Percentiles rank a stretch among this genome's conserved stretches.
These are phyloP conservation scores for Drosophila basisetae DNA, from an alignment of 2,888 invertebrate species.

Conservation along the genomic window DNA sequence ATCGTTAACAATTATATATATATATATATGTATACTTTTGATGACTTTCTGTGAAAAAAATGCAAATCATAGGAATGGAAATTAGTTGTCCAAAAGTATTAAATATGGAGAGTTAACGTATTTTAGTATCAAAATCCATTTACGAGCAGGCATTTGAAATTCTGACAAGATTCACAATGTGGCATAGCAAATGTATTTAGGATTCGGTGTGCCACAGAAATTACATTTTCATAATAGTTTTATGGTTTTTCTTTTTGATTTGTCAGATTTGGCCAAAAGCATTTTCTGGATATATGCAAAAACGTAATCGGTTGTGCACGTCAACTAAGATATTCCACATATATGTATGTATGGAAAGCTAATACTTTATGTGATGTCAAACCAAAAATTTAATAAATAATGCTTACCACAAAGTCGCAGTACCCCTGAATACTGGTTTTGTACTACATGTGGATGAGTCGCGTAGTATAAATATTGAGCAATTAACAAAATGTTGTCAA, in stretches of 20 bases:
- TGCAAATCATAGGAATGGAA: not conserved
- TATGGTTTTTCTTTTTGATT: constrained; percentile 17
- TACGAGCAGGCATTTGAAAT: not conserved
- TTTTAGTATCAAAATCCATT: not conserved
- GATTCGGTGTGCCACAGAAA: not conserved
- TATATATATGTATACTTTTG: too few species aligned
- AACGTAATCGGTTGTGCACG: constrained; percentile 32
- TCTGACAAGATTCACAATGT: not conserved
- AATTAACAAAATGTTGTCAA: not conserved
- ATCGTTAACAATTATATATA: not conserved
- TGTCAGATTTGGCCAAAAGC: constrained; percentile 15
- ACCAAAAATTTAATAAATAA: not conserved
- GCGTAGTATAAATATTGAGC: not conserved
- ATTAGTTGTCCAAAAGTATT: not conserved
- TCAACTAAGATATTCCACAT: constrained; percentile 18
- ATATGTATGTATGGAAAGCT: not conserved
- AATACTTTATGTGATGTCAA: not conserved
- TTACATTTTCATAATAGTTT: not conserved
- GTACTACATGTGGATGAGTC: not conserved
- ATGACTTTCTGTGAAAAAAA: not conserved
- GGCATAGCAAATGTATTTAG: constrained; percentile 8
- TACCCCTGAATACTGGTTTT: not conserved
- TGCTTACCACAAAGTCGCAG: not conserved
- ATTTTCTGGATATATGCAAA: constrained; percentile 22
- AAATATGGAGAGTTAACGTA: not conserved